Conservation (phyloP, 2,113 vertebrate genomes). For the Phylloscopus trochilus region DNA sequence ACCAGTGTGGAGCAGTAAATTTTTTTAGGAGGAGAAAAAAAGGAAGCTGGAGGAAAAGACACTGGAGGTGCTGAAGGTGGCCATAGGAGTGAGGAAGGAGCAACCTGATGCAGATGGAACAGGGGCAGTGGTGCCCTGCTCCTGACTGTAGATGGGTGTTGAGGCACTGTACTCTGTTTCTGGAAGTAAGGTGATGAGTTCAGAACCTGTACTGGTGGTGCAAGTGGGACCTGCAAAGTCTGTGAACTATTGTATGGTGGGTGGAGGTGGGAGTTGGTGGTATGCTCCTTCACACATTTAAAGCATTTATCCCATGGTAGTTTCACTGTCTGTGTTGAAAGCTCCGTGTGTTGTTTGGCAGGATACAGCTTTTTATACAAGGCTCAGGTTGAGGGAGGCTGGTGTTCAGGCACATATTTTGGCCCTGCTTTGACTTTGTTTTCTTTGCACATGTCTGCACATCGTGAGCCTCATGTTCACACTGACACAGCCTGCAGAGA, state of each 20-base stretch:
- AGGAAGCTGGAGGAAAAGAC: background rate
- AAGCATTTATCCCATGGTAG: background rate
- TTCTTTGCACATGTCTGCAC: background rate
- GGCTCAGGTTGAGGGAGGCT: background rate
- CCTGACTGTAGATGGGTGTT: rapidly evolving
- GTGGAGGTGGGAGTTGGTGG: background rate
- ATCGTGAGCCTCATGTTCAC: background rate
- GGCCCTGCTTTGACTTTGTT: background rate
- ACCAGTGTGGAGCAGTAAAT: background rate
- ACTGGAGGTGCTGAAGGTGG: background rate
- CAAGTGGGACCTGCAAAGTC: background rate
- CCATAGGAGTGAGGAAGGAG: background rate
- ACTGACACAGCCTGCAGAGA: background rate
- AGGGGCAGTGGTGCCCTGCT: background rate
- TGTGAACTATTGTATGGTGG: background rate
- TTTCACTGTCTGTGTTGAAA: background rate
- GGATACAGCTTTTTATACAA: background rate
- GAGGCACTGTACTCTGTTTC: background rate
- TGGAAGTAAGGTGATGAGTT: background rate
- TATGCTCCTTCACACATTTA: background rate
- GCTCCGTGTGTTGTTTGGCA: background rate
- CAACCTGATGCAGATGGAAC: background rate
- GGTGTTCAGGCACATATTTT: background rate
- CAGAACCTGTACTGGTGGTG: background rate
- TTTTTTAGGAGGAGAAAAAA: background rate